phyloP scores from a whole-genome alignment of 2,888 invertebrate species.

The Patella pellucida region DNA sequence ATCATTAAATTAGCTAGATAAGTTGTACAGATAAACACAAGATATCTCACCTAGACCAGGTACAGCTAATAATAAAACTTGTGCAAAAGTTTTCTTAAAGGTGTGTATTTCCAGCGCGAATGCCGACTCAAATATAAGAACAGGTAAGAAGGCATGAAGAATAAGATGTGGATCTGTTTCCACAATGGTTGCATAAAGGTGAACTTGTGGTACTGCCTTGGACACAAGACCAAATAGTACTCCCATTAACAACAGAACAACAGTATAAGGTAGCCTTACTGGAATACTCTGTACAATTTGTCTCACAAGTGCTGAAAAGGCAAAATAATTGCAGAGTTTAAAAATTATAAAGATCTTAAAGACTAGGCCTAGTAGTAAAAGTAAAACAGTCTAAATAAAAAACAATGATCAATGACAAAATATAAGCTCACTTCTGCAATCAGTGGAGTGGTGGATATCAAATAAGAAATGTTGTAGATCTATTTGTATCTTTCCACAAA shows the following conservation, averaged over 20 bases:
- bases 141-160: slow-evolving; percentile 70
- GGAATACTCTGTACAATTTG: slow-evolving; percentile 44
- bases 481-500: too few species aligned
- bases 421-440: too few species aligned
- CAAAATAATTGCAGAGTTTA: background rate
- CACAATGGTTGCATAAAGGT: slow-evolving; percentile 44
- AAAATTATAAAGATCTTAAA: background rate
- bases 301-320: slow-evolving; percentile 51
- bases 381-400: too few species aligned
- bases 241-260: slow-evolving; percentile 68
- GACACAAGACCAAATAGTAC: slow-evolving; percentile 62
- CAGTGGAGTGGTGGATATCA: too few species aligned
- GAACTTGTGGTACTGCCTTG: slow-evolving; percentile 42
- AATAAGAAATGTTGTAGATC: too few species aligned
- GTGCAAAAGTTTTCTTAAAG: slow-evolving; percentile 66
- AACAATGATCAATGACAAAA: too few species aligned
- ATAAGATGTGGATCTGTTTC: slow-evolving; percentile 67
- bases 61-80: slow-evolving; percentile 66
- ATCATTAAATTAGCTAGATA: too few species aligned
- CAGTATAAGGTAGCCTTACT: slow-evolving; percentile 70
- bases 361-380: too few species aligned
- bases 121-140: slow-evolving; percentile 72
- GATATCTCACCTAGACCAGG: slow-evolving; percentile 65
- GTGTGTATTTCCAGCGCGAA: slow-evolving; percentile 71
- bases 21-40: too few species aligned